Evolutionary conservation across 1,140 invertebrate genomes (phyloP), one percentile per base, ranked within the genome.

Genomic region (Drosophila tristis): DNA sequence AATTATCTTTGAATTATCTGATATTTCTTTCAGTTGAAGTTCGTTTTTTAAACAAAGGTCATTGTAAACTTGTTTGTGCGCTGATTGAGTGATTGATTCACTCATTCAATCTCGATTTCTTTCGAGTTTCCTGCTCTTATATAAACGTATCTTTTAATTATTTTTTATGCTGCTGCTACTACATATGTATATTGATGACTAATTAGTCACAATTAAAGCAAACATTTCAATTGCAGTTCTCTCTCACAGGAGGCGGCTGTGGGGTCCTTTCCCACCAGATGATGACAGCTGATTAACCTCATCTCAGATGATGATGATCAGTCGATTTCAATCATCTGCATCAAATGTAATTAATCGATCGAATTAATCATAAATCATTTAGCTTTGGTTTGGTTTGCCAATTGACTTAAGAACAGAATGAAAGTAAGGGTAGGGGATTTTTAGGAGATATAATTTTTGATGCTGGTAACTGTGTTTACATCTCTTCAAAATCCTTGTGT

Each of bases 401-500:
- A 29, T 29, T 29, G 29, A 29, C 6, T 29, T 29, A 29, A 6
- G 29, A 29, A 29, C 7, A 26, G 4, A 26, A 3, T 29, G 0
- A 6, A 29, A 29, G 26, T 29, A 23, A 23, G 23, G 23, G 23
- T 23, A 23, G 23, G 23, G 23, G 23, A 23, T 63, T 16, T 16
- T 16, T 16, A 16, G 0, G 16, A 1, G 16, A 16, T 16, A 16
- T 16, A 16, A 16, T 16, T 16, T 16, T 16, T 16, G 16, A 16
- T n/a, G n/a, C n/a, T n/a, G n/a, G 1, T 16, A 16, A 16, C 16
- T 16, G 16, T 16, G 16, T 16, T 16, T 16, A 16, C 16, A 16
- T 16, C 16, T 16, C 16, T 16, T 16, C 16, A 99, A n/a, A n/a
- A n/a, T n/a, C n/a, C n/a, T n/a, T 94, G 92, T 99, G 98, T 26